Evolutionary conservation across 2,113 vertebrate genomes (phyloP).

Genomic region (Sander lucioperca): DNA sequence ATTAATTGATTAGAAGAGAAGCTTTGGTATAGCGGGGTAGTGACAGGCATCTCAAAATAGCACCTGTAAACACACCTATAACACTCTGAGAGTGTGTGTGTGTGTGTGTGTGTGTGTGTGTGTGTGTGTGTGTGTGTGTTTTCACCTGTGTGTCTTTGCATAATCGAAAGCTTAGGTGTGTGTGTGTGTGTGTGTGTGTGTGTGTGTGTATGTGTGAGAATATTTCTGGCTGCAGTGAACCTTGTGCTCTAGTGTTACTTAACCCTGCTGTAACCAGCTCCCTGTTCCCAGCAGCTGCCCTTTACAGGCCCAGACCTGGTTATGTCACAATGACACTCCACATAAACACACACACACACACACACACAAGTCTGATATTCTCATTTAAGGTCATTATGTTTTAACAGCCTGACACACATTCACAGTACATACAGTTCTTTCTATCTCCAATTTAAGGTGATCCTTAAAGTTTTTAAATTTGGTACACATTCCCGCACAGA

Average conservation of each 20-base stretch:
- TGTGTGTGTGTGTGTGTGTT: constrained; percentile 14
- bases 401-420: neutral
- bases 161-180: too few species aligned
- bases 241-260: constrained; percentile 75
- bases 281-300: constrained; percentile 61
- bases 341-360: constrained; percentile 11
- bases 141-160: too few species aligned
- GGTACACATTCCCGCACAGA: constrained; percentile 52
- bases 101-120: constrained; percentile 42
- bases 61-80: constrained; percentile 55
- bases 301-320: constrained; percentile 60
- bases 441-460: constrained; percentile 10
- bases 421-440: constrained; percentile 32
- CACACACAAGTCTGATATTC: constrained; percentile 6
- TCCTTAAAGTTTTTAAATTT: constrained; percentile 26
- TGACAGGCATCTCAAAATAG: constrained; percentile 63
- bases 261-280: constrained; percentile 68
- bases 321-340: constrained; percentile 62
- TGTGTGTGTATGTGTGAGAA: constrained; percentile 32
- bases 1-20: constrained; percentile 27
- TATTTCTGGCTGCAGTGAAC: constrained; percentile 73
- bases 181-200: constrained; percentile 17
- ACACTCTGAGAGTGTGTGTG: constrained; percentile 23
- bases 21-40: constrained; percentile 28
- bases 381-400: constrained; percentile 36